Evolutionary conservation across 2,797 vertebrate species (phyloP).

Genomic region (Micrastur ruficollis): DNA sequence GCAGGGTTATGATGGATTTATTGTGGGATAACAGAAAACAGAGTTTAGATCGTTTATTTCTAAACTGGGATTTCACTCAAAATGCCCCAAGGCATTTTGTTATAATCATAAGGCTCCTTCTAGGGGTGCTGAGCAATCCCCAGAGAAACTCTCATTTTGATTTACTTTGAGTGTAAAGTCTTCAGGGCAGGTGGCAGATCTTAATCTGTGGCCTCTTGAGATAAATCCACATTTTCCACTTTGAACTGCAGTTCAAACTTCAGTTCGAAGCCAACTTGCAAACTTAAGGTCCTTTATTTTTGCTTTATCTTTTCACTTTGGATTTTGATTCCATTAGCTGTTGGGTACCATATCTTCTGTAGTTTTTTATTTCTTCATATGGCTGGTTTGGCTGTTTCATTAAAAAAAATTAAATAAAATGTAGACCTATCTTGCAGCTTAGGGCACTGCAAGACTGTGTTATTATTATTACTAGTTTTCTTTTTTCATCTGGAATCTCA

Average conservation of each 20-base stretch:
- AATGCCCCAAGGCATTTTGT: neutral
- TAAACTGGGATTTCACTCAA: slow-evolving; percentile 4
- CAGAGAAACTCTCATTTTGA: neutral
- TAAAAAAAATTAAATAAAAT: neutral
- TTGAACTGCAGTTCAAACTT: neutral
- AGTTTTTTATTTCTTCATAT: neutral
- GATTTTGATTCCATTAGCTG: neutral
- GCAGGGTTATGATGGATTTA: neutral
- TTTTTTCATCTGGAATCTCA: neutral
- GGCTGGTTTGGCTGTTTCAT: neutral
- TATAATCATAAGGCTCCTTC: neutral
- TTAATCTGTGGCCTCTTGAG: slow-evolving; percentile 5
- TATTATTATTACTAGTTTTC: neutral
- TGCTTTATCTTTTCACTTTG: neutral
- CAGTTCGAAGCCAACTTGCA: neutral
- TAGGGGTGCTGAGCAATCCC: neutral
- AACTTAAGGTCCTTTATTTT: neutral
- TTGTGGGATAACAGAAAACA: neutral
- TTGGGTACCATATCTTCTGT: neutral
- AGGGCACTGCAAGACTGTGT: neutral
- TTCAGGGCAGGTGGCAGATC: slow-evolving; percentile 32
- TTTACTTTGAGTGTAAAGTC: slow-evolving; percentile 3
- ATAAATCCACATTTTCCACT: slow-evolving; percentile 37
- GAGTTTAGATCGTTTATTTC: neutral
- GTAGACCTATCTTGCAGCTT: neutral